These are phyloP conservation scores for Florisuga fusca DNA, from an alignment of 2,797 vertebrate genomes.

Conservation along the genomic window DNA sequence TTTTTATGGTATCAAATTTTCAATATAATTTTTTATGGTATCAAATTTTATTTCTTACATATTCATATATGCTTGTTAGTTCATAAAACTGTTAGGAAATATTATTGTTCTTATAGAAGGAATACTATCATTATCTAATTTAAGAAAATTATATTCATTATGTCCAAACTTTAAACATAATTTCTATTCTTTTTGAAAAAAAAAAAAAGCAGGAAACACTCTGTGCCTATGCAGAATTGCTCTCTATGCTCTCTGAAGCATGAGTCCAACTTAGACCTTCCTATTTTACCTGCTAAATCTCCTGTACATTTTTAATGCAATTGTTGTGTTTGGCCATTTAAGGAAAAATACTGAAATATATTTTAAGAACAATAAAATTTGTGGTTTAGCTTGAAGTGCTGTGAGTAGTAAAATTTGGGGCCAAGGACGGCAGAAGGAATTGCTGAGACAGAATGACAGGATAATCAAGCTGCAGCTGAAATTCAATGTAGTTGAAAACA, in stretches of 20 bases:
- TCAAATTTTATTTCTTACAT: background rate
- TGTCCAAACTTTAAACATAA: background rate
- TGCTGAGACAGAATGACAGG: background rate
- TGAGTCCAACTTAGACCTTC: fast-evolving
- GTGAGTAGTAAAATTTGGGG: background rate
- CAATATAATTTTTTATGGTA: no score
- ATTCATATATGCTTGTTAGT: background rate
- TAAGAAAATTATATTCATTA: fast-evolving
- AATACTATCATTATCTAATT: background rate
- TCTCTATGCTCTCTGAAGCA: background rate
- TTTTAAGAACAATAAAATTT: background rate
- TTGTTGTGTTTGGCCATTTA: background rate
- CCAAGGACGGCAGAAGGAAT: background rate
- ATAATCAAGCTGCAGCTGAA: background rate
- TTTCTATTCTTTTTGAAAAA: background rate
- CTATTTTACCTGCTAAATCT: background rate
- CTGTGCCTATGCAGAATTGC: background rate
- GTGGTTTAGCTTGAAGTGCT: background rate
- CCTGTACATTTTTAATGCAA: background rate
- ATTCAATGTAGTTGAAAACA: background rate
- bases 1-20: background rate
- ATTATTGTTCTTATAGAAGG: background rate
- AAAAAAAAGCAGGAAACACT: background rate
- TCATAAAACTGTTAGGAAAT: background rate
- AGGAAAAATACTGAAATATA: background rate